These are phyloP conservation scores for Tricholauxania praeusta DNA, from an alignment of 2,888 invertebrate species.

Conservation along the genomic window DNA sequence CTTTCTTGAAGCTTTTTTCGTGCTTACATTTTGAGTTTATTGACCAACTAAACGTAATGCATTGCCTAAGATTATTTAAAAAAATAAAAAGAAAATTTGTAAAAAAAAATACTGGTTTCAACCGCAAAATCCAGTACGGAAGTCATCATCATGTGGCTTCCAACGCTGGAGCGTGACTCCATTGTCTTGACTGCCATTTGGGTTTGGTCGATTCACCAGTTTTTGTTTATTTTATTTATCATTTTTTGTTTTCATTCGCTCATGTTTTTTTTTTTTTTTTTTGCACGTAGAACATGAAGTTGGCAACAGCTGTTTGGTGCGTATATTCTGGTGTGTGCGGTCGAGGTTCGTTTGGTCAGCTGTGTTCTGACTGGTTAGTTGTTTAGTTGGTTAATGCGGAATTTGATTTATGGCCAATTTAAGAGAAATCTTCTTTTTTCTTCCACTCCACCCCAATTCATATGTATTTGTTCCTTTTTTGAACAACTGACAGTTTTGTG, in stretches of 20 bases:
- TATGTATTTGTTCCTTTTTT: too few relatives aligned
- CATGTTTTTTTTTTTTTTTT: too few relatives aligned
- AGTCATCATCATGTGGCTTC: too few relatives aligned
- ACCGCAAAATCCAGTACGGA: neutral
- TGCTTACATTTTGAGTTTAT: too few relatives aligned
- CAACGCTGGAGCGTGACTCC: neutral
- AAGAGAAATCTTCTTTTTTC: too few relatives aligned
- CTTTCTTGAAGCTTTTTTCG: neutral
- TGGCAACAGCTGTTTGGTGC: too few relatives aligned
- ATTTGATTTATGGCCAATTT: too few relatives aligned
- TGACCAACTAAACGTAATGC: neutral
- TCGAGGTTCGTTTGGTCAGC: neutral
- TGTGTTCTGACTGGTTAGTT: neutral
- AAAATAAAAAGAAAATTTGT: too few relatives aligned
- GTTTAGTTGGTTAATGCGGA: neutral
- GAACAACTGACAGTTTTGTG: too few relatives aligned
- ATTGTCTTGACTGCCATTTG: neutral
- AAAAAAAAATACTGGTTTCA: too few relatives aligned
- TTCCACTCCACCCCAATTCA: too few relatives aligned
- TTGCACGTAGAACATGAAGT: too few relatives aligned
- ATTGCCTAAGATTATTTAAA: neutral
- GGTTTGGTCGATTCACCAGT: neutral
- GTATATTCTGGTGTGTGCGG: neutral
- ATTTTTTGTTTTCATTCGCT: neutral
- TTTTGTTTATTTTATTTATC: neutral